phyloP scores from a whole-genome alignment of 2,888 invertebrate genomes.

The Drosophila tripunctata region DNA sequence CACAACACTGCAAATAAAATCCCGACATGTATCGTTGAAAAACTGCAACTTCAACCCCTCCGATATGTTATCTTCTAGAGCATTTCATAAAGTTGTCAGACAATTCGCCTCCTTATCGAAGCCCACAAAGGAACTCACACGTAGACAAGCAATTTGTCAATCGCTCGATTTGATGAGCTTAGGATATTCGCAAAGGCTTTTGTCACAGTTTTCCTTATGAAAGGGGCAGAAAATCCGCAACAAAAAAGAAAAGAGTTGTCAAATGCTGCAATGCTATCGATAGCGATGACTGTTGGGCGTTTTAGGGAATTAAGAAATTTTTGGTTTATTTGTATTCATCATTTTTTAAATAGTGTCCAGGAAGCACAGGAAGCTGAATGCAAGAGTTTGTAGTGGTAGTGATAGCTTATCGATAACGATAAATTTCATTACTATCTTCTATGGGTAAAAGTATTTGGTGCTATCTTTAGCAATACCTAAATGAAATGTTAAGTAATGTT shows the following conservation, averaged over 20 bases:
- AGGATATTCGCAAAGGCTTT: slow-evolving; percentile 43
- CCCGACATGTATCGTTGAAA: no score
- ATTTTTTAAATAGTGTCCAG: no score
- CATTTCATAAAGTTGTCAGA: slow-evolving; percentile 64
- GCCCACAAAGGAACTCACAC: slow-evolving; percentile 54
- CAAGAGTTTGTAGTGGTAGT: not conserved
- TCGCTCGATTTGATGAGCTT: slow-evolving; percentile 71
- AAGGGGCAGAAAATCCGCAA: not conserved
- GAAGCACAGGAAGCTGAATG: no score
- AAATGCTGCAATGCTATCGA: slow-evolving; percentile 10
- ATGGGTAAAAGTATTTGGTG: no score
- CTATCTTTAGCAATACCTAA: no score
- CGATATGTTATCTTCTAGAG: not conserved
- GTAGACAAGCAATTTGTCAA: slow-evolving; percentile 76
- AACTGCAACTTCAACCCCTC: slow-evolving; percentile 30
- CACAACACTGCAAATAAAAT: slow-evolving; percentile 2
- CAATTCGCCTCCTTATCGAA: slow-evolving; percentile 24
- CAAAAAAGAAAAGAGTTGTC: slow-evolving; percentile 27
- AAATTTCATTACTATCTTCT: no score
- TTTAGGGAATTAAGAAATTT: no score
- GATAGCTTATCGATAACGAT: not conserved
- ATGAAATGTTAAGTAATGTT: no score
- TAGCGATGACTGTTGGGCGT: not conserved
- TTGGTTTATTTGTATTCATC: not conserved
- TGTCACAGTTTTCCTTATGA: no score